Evolutionary conservation across 2,797 vertebrate genomes (phyloP), one percentile per base, ranked within the genome.

Genomic region (Cyprinodon diabolis): DNA sequence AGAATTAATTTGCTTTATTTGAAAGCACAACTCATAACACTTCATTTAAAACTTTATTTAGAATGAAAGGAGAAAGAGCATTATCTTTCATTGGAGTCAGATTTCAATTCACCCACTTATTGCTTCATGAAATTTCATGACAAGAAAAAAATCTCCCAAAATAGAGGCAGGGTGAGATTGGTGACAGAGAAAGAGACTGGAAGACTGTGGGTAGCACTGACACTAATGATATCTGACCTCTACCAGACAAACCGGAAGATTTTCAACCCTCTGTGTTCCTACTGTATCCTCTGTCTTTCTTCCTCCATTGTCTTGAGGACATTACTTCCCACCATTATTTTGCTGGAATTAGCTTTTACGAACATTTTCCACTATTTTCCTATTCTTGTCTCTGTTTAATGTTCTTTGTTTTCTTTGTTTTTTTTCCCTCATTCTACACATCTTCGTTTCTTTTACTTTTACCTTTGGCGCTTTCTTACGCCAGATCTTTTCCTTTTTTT

Each of bases 191-290:
- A 49, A 68, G 45, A 57, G 4, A 47, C n/a, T 14, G 66, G 55
- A 73, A 60, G 69, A 71, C 78, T 43, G 75, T 67, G 13, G 80
- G 71, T 75, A 69, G 57, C 60, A 19, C 52, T 84, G 86, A 91
- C 77, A 70, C 82, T 90, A 90, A 91, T 89, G 86, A 79, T 87
- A 87, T 89, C 80, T 91, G 89, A 93, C 90, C 88, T 90, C 76
- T 56, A 84, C 78, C 65, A 67, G 84, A 90, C 83, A 82, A 89
- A 90, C 79, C 86, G 78, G 56, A 75, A 82, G 56, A 87, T 87
- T 83, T 89, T 71, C 90, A 82, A 85, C 87, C 80, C 77, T 72
- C 71, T 66, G 47, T 82, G 81, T 83, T 82, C 72, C 76, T 30
- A 30, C 30, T 30, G 30, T 69, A 52, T 67, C 65, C 78, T 84